phyloP scores from a whole-genome alignment of 2,888 invertebrate species.

The Azorinus chamasolen region DNA sequence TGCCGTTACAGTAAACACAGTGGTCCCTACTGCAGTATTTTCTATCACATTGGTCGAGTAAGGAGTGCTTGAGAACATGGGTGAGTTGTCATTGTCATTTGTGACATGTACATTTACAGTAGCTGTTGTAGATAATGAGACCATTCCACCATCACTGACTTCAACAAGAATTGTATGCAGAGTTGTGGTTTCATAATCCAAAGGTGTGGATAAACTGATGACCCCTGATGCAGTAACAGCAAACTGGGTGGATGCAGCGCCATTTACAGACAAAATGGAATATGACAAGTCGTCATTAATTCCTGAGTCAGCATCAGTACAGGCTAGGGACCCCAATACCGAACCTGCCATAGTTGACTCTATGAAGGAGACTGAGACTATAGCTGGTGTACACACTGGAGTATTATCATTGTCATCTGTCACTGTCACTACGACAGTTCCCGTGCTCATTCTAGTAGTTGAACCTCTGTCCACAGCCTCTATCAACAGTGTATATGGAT shows the following conservation, averaged over 20 bases:
- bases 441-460: slow-evolving; percentile 89
- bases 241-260: slow-evolving; percentile 56
- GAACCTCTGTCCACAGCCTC: slow-evolving; percentile 63
- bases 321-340: slow-evolving; percentile 92
- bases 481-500: slow-evolving; percentile 63
- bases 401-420: slow-evolving; percentile 93
- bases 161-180: slow-evolving; percentile 63
- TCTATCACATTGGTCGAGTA: slow-evolving; percentile 65
- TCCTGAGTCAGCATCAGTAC: slow-evolving; percentile 82
- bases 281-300: slow-evolving; percentile 58
- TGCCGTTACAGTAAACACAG: slow-evolving; percentile 68
- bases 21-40: slow-evolving; percentile 54
- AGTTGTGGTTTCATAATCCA: slow-evolving; percentile 74
- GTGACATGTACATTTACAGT: slow-evolving; percentile 66
- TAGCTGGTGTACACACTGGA: slow-evolving; percentile 67
- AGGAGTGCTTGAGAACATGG: slow-evolving; percentile 65
- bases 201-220: slow-evolving; percentile 56
- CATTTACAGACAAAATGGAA: slow-evolving; percentile 60
- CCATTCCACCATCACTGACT: slow-evolving; percentile 71
- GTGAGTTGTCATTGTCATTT: slow-evolving; percentile 79
- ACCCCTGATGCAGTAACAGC: slow-evolving; percentile 59
- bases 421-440: slow-evolving; percentile 87
- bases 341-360: slow-evolving; percentile 58
- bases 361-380: slow-evolving; percentile 61
- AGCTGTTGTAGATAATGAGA: slow-evolving; percentile 64